Percentiles rank a stretch among this genome's conserved stretches.
Conservation (phyloP, 2,888 invertebrate genomes). For the Macaria notata region DNA sequence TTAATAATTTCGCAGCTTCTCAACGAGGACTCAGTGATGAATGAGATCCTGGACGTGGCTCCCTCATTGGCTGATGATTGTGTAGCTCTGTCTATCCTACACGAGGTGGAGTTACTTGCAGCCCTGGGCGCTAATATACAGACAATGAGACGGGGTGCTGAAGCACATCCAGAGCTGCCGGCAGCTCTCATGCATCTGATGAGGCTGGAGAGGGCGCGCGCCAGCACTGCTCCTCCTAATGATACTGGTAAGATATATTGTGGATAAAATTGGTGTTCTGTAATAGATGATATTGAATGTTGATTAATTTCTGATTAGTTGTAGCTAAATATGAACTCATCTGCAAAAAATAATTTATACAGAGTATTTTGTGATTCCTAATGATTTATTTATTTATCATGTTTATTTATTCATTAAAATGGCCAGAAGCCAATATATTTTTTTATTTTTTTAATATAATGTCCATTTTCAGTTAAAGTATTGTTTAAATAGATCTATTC, state of each 20-base stretch:
- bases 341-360: too few species aligned
- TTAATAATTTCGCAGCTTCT: slow-evolving; percentile 51
- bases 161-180: slow-evolving; percentile 86
- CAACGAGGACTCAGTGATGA: slow-evolving; percentile 77
- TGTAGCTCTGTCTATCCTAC: slow-evolving; percentile 87
- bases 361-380: too few species aligned
- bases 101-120: slow-evolving; percentile 88
- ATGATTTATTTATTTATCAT: too few species aligned
- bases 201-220: slow-evolving; percentile 74
- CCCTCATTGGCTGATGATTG: slow-evolving; percentile 88
- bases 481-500: too few species aligned
- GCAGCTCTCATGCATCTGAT: slow-evolving; percentile 87
- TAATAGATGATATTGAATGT: too few species aligned
- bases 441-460: too few species aligned
- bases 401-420: too few species aligned
- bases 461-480: too few species aligned
- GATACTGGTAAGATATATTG: slow-evolving; percentile 53
- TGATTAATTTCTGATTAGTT: too few species aligned
- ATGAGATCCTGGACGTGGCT: slow-evolving; percentile 86
- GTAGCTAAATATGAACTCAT: too few species aligned
- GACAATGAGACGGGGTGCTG: slow-evolving; percentile 85
- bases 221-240: slow-evolving; percentile 43
- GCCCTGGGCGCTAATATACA: slow-evolving; percentile 85
- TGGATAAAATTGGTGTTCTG: too few species aligned
- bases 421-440: too few species aligned